Evolutionary conservation across 2,113 vertebrate genomes (phyloP).

Genomic region (Marcusenius ussheri): DNA sequence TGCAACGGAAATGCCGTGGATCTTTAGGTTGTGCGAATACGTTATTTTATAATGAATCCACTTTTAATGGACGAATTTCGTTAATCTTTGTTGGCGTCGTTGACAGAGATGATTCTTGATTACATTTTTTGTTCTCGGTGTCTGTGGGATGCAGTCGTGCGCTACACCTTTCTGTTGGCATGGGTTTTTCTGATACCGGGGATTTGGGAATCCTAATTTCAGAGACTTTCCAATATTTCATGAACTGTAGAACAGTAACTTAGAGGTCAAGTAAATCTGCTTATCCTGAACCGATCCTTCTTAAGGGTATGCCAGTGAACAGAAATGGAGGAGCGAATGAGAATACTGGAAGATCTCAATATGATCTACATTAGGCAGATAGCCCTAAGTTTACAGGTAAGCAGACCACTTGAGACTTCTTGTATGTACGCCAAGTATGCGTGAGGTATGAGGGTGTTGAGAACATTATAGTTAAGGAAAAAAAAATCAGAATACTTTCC

Average conservation of each 20-base stretch:
- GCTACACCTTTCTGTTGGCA: background rate
- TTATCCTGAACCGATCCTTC: background rate
- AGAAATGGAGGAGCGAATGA: conserved; percentile 83
- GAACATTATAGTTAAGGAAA: background rate
- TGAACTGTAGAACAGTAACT: background rate
- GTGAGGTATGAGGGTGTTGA: background rate
- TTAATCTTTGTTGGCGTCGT: background rate
- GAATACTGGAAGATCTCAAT: conserved; percentile 87
- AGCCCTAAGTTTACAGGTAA: conserved; percentile 86
- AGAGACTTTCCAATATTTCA: background rate
- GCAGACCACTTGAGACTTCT: background rate
- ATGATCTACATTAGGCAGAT: conserved; percentile 96
- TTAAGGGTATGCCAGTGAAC: conserved; percentile 48
- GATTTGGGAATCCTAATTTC: conserved; percentile 1
- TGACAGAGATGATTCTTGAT: background rate
- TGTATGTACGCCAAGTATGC: background rate
- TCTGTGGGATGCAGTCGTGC: background rate
- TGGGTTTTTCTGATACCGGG: background rate
- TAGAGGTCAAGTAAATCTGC: background rate
- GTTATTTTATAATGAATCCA: background rate
- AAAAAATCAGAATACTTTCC: background rate
- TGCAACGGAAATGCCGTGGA: background rate
- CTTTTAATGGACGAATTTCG: background rate
- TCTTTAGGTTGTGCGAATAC: background rate
- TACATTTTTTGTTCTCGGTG: background rate